Evolutionary conservation across 2,797 vertebrate species (phyloP).

Genomic region (Neoniphon sammara): DNA sequence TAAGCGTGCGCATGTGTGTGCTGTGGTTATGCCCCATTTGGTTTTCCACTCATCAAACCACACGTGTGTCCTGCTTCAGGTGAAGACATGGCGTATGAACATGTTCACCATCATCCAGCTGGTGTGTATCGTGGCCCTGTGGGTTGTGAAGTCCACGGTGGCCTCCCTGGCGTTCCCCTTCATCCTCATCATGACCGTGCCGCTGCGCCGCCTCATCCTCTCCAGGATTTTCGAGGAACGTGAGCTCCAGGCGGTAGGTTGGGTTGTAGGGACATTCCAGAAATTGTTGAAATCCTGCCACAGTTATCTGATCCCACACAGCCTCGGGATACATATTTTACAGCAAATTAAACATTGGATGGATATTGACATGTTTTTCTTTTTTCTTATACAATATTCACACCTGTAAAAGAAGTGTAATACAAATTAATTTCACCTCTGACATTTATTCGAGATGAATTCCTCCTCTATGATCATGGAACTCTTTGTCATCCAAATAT

Average conservation of each 20-base stretch:
- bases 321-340: slow-evolving; percentile 42
- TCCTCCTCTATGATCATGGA: slow-evolving; percentile 38
- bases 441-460: slow-evolving; percentile 20
- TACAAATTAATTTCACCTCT: slow-evolving; percentile 26
- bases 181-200: slow-evolving; percentile 97
- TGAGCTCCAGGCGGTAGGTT: slow-evolving; percentile 93
- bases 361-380: slow-evolving; percentile 35
- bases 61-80: slow-evolving; percentile 79
- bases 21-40: background rate
- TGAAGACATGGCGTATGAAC: slow-evolving; percentile 99
- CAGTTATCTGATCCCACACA: slow-evolving; percentile 35
- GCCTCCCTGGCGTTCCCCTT: slow-evolving; percentile 97
- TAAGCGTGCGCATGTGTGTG: slow-evolving; percentile 3
- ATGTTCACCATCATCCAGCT: slow-evolving; percentile 96
- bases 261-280: slow-evolving; percentile 26
- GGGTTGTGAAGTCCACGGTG: slow-evolving; percentile 96
- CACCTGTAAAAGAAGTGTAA: slow-evolving; percentile 13
- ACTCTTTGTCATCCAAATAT: slow-evolving; percentile 43
- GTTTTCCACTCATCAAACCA: slow-evolving; percentile 8
- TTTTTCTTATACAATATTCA: slow-evolving; percentile 5
- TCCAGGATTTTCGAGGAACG: slow-evolving; percentile 94
- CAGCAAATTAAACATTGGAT: slow-evolving; percentile 32
- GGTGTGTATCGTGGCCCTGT: slow-evolving; percentile 92
- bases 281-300: slow-evolving; percentile 43
- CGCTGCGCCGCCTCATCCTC: slow-evolving; percentile 91